Evolutionary conservation across 2,888 invertebrate species (phyloP).

Genomic region (Cyrtodaria siliqua): DNA sequence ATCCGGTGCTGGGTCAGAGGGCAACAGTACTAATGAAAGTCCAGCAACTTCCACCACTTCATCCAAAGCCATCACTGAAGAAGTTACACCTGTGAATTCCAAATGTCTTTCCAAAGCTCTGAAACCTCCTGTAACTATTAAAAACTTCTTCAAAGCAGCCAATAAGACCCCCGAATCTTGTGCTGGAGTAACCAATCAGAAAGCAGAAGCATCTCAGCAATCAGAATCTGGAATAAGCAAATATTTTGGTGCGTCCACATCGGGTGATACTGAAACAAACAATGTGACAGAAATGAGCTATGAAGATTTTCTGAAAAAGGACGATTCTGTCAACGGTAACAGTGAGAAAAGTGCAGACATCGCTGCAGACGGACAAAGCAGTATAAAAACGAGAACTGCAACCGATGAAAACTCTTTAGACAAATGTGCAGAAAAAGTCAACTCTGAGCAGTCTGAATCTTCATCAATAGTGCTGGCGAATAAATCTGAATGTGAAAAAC

Average conservation of each 20-base stretch:
- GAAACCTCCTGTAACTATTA: slow-evolving; percentile 82
- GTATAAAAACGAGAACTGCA: no score
- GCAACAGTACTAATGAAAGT: background rate
- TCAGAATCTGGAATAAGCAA: no score
- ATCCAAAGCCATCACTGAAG: slow-evolving; percentile 60
- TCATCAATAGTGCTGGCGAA: no score
- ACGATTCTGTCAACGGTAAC: background rate
- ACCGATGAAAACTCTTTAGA: no score
- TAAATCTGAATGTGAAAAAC: background rate
- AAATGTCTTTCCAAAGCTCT: slow-evolving; percentile 76
- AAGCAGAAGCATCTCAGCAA: no score
- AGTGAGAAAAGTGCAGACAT: background rate
- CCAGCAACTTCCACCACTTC: no score
- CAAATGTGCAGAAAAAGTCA: no score
- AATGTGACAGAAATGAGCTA: slow-evolving; percentile 44
- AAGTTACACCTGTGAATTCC: slow-evolving; percentile 70
- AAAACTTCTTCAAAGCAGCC: slow-evolving; percentile 79
- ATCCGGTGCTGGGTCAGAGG: background rate
- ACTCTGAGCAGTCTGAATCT: no score
- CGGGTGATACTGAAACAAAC: background rate
- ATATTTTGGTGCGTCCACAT: no score
- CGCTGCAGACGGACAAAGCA: background rate
- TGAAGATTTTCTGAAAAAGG: slow-evolving; percentile 39
- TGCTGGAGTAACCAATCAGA: background rate
- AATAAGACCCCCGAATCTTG: background rate